A percentile compares a stretch with the other conserved stretches of the same genome.
Conservation (phyloP, 2,888 invertebrate genomes). For the Hydroisotoma schaefferi region DNA sequence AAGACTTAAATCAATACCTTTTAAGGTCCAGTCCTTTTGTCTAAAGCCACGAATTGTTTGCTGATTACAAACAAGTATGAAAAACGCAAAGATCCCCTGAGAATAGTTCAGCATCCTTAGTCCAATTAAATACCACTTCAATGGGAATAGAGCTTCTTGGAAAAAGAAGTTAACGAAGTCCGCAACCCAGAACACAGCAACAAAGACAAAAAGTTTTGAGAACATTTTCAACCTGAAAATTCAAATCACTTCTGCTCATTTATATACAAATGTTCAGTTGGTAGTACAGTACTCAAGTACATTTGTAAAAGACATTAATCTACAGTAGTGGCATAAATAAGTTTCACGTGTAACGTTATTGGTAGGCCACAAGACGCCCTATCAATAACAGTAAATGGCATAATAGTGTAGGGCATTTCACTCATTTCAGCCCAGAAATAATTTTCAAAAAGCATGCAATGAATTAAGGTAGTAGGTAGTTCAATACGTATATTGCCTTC, state of each 20-base stretch:
- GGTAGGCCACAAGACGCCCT: too few species aligned
- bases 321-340: too few species aligned
- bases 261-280: too few species aligned
- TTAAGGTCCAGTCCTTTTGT: slow-evolving; percentile 17
- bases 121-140: background rate
- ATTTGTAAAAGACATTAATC: too few species aligned
- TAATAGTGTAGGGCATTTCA: too few species aligned
- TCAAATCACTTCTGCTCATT: background rate
- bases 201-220: slow-evolving; percentile 10
- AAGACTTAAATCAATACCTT: background rate
- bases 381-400: background rate
- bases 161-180: slow-evolving; percentile 8
- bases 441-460: too few species aligned
- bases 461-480: too few species aligned
- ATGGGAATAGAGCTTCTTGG: background rate
- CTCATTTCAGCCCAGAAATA: too few species aligned
- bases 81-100: slow-evolving; percentile 29
- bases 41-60: slow-evolving; percentile 25
- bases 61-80: slow-evolving; percentile 33
- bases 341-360: too few species aligned
- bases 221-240: slow-evolving; percentile 8
- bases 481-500: too few species aligned
- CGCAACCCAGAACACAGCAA: slow-evolving; percentile 2
- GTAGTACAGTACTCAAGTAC: too few species aligned
- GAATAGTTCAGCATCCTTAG: slow-evolving; percentile 16